phyloP scores from a whole-genome alignment of 1,140 invertebrate species.

The Caenorhabditis brenneri region DNA sequence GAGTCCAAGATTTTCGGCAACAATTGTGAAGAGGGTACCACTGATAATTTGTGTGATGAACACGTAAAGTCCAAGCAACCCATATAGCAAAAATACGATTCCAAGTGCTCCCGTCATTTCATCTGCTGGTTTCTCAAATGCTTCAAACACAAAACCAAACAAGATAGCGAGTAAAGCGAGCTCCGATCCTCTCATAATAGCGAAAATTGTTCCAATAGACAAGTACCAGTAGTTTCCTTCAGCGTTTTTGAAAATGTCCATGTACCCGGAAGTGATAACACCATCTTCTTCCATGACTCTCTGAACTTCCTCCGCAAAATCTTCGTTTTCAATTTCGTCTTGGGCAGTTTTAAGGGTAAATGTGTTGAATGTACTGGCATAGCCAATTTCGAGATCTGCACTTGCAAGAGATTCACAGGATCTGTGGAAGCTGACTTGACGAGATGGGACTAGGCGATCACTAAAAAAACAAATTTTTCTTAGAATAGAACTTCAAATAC shows the following conservation, averaged over 20 bases:
- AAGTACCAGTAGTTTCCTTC: slow-evolving; percentile 53
- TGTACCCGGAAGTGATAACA: slow-evolving; percentile 48
- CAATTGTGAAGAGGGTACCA: slow-evolving; percentile 46
- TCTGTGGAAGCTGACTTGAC: slow-evolving; percentile 25
- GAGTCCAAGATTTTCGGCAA: slow-evolving; percentile 53
- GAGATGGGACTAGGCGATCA: slow-evolving; percentile 1
- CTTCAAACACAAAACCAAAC: slow-evolving; percentile 48
- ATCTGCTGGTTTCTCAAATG: slow-evolving; percentile 48
- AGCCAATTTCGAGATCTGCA: not conserved
- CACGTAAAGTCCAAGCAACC: slow-evolving; percentile 43
- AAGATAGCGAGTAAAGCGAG: slow-evolving; percentile 50
- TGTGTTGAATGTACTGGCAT: not conserved
- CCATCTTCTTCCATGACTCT: slow-evolving; percentile 53
- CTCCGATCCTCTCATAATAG: slow-evolving; percentile 50
- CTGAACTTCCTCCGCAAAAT: slow-evolving; percentile 50
- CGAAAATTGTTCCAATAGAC: slow-evolving; percentile 33
- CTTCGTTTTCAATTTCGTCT: slow-evolving; percentile 49
- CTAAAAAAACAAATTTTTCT: not conserved
- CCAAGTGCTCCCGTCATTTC: slow-evolving; percentile 11
- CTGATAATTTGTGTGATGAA: slow-evolving; percentile 50
- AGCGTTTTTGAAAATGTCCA: slow-evolving; percentile 53
- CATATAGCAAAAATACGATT: slow-evolving; percentile 42
- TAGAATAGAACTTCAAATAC: not conserved
- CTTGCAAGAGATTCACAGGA: slow-evolving; percentile 27
- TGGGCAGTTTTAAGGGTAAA: not conserved